Base-by-base conservation (phyloP, 2,797 vertebrate genomes). In the Halcyon badia region DNA sequence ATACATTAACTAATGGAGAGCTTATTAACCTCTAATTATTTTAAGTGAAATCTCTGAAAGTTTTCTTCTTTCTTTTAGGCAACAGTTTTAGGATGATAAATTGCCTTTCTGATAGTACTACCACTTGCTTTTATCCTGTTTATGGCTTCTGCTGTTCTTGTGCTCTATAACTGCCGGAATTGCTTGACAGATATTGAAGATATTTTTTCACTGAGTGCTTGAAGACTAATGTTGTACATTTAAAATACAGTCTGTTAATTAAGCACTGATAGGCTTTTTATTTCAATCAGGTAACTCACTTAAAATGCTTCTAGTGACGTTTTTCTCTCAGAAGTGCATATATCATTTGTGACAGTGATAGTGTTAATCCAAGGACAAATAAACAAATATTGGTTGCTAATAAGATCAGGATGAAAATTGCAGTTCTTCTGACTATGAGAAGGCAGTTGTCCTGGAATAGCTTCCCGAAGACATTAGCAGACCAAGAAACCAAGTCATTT, bases 401-500 rank as follows among this genome's bases (percentile, higher is more conserved):
- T 62, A 82, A 70, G 10, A 85, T 91, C 54, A 81, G 69, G 61
- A 31, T 83, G 65, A 75, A 89, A 94, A 42, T 9, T 30, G 44
- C 60, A 87, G 62, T 22, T 90, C 48, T 68, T 35, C 56, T 51
- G 62, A 31, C 57, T 80, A 1, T 37, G 48, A 33, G 41, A 54
- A 64, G 41, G 8, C 61, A 41, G n/a, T 89, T 93, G 77, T 73
- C 83, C 83, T 73, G 71, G 78, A 77, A 79, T 64, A 92, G 64
- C 75, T 90, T 90, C 82, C 64, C 2, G 2, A 87, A 82, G 86
- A 82, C 70, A 84, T 87, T 58, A 89, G 41, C 90, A 93, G 86
- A 41, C 58, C 78, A 84, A 87, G 71, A 87, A 93, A 84, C 73
- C 12, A 12, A 73, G 51, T 60, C 83, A 79, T 95, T 96, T 95